Percentiles rank a stretch among this genome's conserved stretches.
Conservation (phyloP, 2,888 invertebrate species). For the Phoenoteleia sp. region DNA sequence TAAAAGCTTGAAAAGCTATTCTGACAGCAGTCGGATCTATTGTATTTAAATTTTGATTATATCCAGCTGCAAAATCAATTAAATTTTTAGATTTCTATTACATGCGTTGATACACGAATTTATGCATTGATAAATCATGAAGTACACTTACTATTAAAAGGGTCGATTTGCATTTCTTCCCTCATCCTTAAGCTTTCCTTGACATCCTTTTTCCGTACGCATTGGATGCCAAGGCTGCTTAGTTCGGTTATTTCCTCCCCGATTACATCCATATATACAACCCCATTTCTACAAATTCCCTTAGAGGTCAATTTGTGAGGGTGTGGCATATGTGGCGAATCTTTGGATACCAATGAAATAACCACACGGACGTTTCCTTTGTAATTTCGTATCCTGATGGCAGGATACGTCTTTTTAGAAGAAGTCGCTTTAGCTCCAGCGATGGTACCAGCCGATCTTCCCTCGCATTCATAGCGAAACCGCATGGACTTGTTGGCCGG, state of each 20-base stretch:
- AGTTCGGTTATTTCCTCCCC: slow-evolving; percentile 93
- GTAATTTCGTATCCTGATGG: slow-evolving; percentile 96
- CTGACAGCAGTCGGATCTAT: slow-evolving; percentile 98
- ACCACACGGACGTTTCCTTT: slow-evolving; percentile 96
- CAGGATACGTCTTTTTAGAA: slow-evolving; percentile 97
- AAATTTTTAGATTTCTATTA: too few relatives aligned
- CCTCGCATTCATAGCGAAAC: slow-evolving; percentile 98
- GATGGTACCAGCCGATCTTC: slow-evolving; percentile 98
- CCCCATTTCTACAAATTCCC: slow-evolving; percentile 96
- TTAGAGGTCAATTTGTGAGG: slow-evolving; percentile 98
- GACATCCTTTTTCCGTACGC: slow-evolving; percentile 98
- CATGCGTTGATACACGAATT: too few relatives aligned
- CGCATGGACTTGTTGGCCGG: slow-evolving; percentile 96
- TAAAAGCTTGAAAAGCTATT: slow-evolving; percentile 98
- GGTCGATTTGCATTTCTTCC: slow-evolving; percentile 96
- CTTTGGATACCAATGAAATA: slow-evolving; percentile 98
- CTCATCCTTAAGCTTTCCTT: slow-evolving; percentile 93
- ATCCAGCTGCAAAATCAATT: slow-evolving; percentile 88
- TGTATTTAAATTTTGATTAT: slow-evolving; percentile 93
- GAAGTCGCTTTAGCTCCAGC: slow-evolving; percentile 95
- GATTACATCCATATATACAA: slow-evolving; percentile 93
- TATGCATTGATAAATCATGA: not conserved
- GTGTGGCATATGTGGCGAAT: slow-evolving; percentile 94
- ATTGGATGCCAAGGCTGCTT: slow-evolving; percentile 98
- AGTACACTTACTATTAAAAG: slow-evolving; percentile 93